Evolutionary conservation across 2,888 invertebrate genomes (phyloP).

Genomic region (Lithophane socia): DNA sequence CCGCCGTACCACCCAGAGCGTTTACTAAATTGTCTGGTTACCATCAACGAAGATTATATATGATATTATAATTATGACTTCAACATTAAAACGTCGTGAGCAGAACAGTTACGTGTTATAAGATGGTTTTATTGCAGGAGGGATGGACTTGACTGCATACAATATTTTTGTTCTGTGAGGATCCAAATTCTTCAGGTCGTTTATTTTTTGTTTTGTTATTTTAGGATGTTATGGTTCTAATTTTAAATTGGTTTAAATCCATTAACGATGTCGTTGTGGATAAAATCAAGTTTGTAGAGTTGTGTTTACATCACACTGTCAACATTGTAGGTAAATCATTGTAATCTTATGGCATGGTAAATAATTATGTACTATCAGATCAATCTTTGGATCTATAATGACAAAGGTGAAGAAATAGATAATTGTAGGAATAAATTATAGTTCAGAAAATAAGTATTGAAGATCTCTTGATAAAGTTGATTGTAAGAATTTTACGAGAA

Average conservation of each 20-base stretch:
- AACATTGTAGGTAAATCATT: not conserved
- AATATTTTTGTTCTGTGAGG: not conserved
- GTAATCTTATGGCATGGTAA: not conserved
- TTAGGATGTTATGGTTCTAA: slow-evolving; percentile 2
- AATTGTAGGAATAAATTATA: not conserved
- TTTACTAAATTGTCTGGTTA: slow-evolving; percentile 57
- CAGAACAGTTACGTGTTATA: slow-evolving; percentile 34
- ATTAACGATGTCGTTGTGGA: not conserved
- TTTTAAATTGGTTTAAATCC: slow-evolving; percentile 1
- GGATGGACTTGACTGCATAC: not conserved
- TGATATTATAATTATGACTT: slow-evolving; percentile 65
- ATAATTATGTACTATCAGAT: not conserved
- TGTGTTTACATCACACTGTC: not conserved
- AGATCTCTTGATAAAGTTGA: not conserved
- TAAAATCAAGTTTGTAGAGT: not conserved
- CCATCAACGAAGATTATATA: slow-evolving; percentile 57
- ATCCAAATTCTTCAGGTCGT: slow-evolving; percentile 22
- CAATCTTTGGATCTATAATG: not conserved
- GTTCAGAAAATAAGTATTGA: not conserved
- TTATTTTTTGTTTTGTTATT: slow-evolving; percentile 13
- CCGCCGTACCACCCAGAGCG: slow-evolving; percentile 65
- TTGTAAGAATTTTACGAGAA: slow-evolving; percentile 12
- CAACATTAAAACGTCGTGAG: slow-evolving; percentile 53
- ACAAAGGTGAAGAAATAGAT: not conserved
- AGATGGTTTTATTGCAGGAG: slow-evolving; percentile 42